Evolutionary conservation across 1,140 invertebrate genomes (phyloP), one percentile per base, ranked within the genome.

Genomic region (Drosophila jambulina): DNA sequence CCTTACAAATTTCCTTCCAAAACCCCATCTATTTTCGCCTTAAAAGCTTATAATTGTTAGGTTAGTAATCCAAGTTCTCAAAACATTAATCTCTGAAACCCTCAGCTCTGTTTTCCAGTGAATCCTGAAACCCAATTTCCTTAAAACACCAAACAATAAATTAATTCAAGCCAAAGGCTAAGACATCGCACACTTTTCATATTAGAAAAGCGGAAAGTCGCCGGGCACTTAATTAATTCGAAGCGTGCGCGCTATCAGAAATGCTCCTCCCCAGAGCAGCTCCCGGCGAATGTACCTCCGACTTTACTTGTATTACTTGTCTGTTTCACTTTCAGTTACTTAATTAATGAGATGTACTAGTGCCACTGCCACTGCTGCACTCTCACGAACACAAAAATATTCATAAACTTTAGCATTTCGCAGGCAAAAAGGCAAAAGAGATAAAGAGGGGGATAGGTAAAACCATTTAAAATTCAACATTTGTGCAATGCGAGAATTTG

Each of bases 181-280:
- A 76, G 61, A 19, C 75, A 29, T 40, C 17, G 36, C 75, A 63
- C 34, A 70, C 40, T 71, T 64, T 75, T 53, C 59, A 45, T 70
- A 68, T 59, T 42, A 48, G 32, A 54, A 56, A 38, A 62, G 27
- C 61, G 25, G 42, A 69, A 75, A 74, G 74, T 78, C 64, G 69
- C 43, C 67, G 27, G 65, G 49, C 59, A 80, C 75, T 85, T 90
- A 87, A 88, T 88, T 90, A 88, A 88, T 84, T 88, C 58, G 17
- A 38, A 70, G 48, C 62, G 84, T 75, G 77, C 38, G 49, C 49
- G 64, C 74, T 80, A 83, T 87, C 77, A 80, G 72, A 74, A 83
- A 56, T 38, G 60, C 58, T 62, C 57, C 65, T 54, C 63, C 54
- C 63, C 54, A 43, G 60, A 38, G 43, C n/a, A 49, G 32, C 54